Base-by-base conservation (phyloP, 2,888 invertebrate genomes). In the Cosmopolites sordidus region DNA sequence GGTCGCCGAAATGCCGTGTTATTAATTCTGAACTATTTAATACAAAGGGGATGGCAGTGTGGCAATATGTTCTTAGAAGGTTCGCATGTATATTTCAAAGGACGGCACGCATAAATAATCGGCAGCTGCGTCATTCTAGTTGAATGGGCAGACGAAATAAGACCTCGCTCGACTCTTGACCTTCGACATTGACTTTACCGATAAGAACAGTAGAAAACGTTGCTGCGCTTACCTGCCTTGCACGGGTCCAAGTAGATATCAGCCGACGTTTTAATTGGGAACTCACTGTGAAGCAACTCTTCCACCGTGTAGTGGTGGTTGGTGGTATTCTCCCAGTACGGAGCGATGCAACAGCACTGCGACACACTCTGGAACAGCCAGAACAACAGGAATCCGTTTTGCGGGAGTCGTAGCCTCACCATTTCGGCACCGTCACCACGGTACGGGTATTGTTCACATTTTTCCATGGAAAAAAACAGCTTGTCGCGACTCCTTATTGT, bases 201-300 rank as follows among this genome's bases (percentile, higher is more conserved):
- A 22, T 22, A 22, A 22, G 4, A 22, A 5, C 3, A 22, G 4
- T 3, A 22, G 22, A 22, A 22, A 22, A 22, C 22, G 8, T 22
- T 12, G n/a, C 6, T 3, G 5, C 8, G 48, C 58, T 54, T 75
- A 91, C 91, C 87, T 71, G 90, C 87, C 80, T 91, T 91, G 75
- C 91, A 91, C 50, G 91, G 86, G 76, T 91, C 91, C 79, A 89
- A 76, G 70, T 91, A 87, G 60, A 87, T 74, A 71, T 91, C 91
- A 58, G 80, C 79, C 40, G 87, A 88, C 54, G 83, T 80, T 68
- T 83, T 84, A 56, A 78, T 78, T 41, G 85, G 82, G 66, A 86
- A 90, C 60, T 78, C 76, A 49, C 75, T 78, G 48, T 74, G 79
- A 66, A 86, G 70, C 60, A 90, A 74, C 67, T 89, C 83, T 17